Evolutionary conservation across 2,797 vertebrate genomes (phyloP).

Genomic region (Rhinophrynus dorsalis): DNA sequence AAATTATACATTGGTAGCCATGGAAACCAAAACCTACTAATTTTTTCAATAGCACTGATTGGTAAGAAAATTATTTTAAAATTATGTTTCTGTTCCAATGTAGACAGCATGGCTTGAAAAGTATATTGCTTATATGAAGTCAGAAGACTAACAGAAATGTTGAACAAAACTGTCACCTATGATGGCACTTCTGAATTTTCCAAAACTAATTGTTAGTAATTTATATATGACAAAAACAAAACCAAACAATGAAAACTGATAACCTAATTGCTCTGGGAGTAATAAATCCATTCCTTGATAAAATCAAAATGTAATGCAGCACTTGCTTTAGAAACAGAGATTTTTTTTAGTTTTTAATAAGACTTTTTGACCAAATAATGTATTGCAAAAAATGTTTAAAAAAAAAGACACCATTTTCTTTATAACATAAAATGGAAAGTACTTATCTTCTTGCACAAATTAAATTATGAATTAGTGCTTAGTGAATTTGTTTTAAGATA

Average conservation of each 20-base stretch:
- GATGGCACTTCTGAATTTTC: constrained; percentile 53
- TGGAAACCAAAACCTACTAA: constrained; percentile 61
- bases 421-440: too few relatives aligned
- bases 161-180: constrained; percentile 54
- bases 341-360: too few relatives aligned
- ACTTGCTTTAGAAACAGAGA: too few relatives aligned
- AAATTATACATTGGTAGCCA: constrained; percentile 57
- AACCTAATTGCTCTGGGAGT: neutral
- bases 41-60: constrained; percentile 65
- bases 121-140: constrained; percentile 60
- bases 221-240: neutral
- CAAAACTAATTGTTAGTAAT: constrained; percentile 58
- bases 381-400: too few relatives aligned
- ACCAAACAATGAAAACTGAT: neutral
- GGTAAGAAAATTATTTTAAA: constrained; percentile 66
- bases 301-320: too few relatives aligned
- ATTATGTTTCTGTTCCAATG: constrained; percentile 58
- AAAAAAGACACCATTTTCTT: too few relatives aligned
- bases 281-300: neutral
- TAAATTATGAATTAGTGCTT: too few relatives aligned
- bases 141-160: constrained; percentile 55
- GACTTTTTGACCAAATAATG: too few relatives aligned
- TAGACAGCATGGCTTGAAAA: constrained; percentile 63
- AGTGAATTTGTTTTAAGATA: too few relatives aligned
- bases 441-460: too few relatives aligned